These are phyloP conservation scores for Bombus pascuorum DNA, from an alignment of 1,140 invertebrate genomes.

Conservation along the genomic window DNA sequence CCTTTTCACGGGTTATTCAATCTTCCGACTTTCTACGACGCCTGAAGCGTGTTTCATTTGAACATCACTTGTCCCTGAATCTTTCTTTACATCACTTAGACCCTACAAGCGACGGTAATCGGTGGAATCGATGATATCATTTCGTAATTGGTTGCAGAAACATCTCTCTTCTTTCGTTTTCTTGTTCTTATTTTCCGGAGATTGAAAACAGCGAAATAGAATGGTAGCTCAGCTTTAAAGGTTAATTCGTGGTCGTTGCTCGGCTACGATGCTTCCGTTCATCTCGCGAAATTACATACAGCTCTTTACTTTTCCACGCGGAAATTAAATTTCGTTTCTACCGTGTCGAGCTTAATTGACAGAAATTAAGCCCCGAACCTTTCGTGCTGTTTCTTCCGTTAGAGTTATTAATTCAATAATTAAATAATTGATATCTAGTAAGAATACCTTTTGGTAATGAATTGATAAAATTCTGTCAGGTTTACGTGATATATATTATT, in stretches of 20 bases:
- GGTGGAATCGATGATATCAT: neutral
- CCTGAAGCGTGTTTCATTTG: slow-evolving; percentile 7
- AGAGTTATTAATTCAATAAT: slow-evolving; percentile 22
- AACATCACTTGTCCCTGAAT: neutral
- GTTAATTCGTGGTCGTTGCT: slow-evolving; percentile 3
- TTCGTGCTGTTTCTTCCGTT: slow-evolving; percentile 7
- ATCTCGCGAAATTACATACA: neutral
- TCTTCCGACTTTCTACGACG: slow-evolving; percentile 72
- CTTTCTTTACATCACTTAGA: neutral
- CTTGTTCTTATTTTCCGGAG: no score
- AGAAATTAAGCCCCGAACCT: slow-evolving; percentile 15
- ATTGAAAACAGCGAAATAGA: neutral
- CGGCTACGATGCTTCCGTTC: slow-evolving; percentile 1
- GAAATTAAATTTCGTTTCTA: slow-evolving; percentile 22
- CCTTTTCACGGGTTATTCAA: slow-evolving; percentile 78
- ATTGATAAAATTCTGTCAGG: no score
- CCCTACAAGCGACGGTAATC: neutral
- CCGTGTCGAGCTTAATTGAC: slow-evolving; percentile 18
- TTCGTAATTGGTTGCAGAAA: neutral
- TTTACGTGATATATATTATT: neutral
- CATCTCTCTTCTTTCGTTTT: neutral
- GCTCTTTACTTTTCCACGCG: neutral
- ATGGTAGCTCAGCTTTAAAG: slow-evolving; percentile 1
- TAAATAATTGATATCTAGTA: no score
- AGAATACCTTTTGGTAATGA: neutral